These are phyloP conservation scores for Nephrocerus scutellatus DNA, from an alignment of 2,888 invertebrate species.

Conservation along the genomic window DNA sequence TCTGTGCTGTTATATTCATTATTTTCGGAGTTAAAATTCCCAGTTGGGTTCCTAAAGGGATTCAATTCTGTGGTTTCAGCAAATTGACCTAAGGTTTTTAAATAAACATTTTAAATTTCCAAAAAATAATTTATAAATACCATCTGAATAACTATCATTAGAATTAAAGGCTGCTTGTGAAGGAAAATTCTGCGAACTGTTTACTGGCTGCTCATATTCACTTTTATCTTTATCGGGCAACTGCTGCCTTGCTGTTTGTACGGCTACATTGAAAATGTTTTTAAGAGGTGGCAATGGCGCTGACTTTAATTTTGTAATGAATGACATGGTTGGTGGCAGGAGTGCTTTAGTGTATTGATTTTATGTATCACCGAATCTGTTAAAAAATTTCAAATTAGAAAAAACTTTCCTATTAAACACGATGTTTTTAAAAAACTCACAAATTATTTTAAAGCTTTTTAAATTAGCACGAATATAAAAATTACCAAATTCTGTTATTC, in stretches of 20 bases:
- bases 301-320: constrained; percentile 52
- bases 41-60: constrained; percentile 43
- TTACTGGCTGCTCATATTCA: constrained; percentile 46
- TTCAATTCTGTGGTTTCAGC: constrained; percentile 43
- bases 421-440: too few relatives aligned
- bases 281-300: constrained; percentile 69
- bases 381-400: constrained; percentile 3
- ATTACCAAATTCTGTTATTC: constrained; percentile 1
- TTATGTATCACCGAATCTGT: constrained; percentile 29
- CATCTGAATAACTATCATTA: constrained; percentile 8
- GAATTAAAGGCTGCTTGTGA: constrained; percentile 24
- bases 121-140: constrained; percentile 1
- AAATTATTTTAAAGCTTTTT: not conserved
- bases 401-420: too few relatives aligned
- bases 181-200: constrained; percentile 24
- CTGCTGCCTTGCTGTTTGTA: constrained; percentile 72
- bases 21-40: constrained; percentile 34
- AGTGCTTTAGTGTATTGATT: constrained; percentile 38
- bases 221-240: constrained; percentile 63
- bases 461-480: constrained; percentile 2
- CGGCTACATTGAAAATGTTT: constrained; percentile 72
- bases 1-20: constrained; percentile 34
- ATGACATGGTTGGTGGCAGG: constrained; percentile 50
- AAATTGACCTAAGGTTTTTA: constrained; percentile 14
- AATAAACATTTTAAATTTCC: too few relatives aligned